phyloP scores from a whole-genome alignment of 2,888 invertebrate species.

The Furcula furcula region DNA sequence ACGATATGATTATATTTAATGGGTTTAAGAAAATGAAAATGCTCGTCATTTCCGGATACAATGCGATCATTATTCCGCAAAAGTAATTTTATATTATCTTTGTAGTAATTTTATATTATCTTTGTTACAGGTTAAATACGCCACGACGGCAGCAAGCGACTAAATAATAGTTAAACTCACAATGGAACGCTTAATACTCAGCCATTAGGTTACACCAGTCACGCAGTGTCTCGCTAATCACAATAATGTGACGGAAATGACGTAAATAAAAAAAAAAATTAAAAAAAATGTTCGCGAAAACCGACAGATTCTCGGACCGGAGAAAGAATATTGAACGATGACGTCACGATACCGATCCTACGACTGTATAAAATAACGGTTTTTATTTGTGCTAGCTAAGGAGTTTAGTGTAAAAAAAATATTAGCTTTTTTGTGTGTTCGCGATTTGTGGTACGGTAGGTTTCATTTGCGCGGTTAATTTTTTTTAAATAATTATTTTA shows the following conservation, averaged over 20 bases:
- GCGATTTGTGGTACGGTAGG: slow-evolving; percentile 31
- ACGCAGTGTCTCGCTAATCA: slow-evolving; percentile 30
- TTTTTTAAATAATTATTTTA: slow-evolving; percentile 15
- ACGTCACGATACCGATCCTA: slow-evolving; percentile 47
- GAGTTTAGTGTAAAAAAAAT: slow-evolving; percentile 18
- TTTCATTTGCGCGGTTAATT: slow-evolving; percentile 52
- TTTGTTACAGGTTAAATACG: slow-evolving; percentile 57
- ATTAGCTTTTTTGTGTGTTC: slow-evolving; percentile 72
- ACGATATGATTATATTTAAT: no score
- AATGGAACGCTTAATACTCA: slow-evolving; percentile 38
- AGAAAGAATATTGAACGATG: slow-evolving; percentile 66
- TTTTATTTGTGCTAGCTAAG: slow-evolving; percentile 37
- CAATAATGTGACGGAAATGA: slow-evolving; percentile 35
- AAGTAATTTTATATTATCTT: slow-evolving; percentile 23
- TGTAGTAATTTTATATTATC: slow-evolving; percentile 31
- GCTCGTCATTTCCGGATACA: neutral
- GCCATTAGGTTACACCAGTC: slow-evolving; percentile 28
- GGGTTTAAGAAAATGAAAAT: no score
- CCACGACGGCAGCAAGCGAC: slow-evolving; percentile 36
- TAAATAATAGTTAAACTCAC: slow-evolving; percentile 46
- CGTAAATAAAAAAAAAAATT: slow-evolving; percentile 22
- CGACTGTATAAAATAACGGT: slow-evolving; percentile 62
- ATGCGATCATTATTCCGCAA: neutral
- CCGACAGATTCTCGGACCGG: slow-evolving; percentile 68
- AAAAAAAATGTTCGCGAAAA: slow-evolving; percentile 66